Evolutionary conservation across 2,113 vertebrate genomes (phyloP).

Genomic region (Diphyllodes magnificus): DNA sequence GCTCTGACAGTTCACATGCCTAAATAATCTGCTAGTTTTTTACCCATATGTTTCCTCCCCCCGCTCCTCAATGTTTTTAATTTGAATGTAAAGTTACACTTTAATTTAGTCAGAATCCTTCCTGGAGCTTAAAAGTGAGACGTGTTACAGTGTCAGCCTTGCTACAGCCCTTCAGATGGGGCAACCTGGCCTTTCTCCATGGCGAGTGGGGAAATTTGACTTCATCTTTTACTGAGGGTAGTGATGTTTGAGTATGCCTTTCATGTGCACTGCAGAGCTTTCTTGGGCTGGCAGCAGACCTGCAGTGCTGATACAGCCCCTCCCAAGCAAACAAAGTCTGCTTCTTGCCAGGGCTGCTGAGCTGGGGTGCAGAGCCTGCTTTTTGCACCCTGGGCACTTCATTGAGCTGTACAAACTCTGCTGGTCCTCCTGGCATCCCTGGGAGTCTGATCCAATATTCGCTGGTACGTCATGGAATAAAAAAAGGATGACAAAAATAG

Average conservation of each 20-base stretch:
- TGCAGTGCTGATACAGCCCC: rapidly evolving
- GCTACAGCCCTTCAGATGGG: neutral
- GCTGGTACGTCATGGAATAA: neutral
- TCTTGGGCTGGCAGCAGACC: neutral
- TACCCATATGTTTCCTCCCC: neutral
- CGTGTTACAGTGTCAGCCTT: neutral
- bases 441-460: neutral
- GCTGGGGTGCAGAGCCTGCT: neutral
- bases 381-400: neutral
- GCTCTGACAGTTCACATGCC: neutral
- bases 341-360: neutral
- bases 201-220: neutral
- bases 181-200: neutral
- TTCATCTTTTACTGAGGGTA: neutral
- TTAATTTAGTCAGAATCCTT: neutral
- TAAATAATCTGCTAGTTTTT: neutral
- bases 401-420: neutral
- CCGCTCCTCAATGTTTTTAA: neutral
- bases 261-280: neutral
- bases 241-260: neutral
- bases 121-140: neutral
- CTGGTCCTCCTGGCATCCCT: neutral
- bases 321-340: neutral
- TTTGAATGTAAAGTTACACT: neutral
- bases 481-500: neutral